phyloP scores from a whole-genome alignment of 2,797 vertebrate genomes.

The Clarias platycephalus region DNA sequence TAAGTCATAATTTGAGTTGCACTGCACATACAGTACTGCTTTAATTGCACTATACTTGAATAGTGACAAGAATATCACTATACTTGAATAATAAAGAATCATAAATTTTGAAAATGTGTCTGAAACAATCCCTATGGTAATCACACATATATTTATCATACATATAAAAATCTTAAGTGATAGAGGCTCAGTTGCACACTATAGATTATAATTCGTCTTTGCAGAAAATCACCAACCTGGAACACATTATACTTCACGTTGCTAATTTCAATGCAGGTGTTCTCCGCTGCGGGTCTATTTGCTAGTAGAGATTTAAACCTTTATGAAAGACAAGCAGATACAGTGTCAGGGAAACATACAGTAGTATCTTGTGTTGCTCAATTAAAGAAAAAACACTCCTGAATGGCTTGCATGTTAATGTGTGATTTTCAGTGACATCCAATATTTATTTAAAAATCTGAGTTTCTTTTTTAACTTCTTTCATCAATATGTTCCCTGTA shows the following conservation, averaged over 20 bases:
- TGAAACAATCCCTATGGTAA: neutral
- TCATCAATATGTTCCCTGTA: neutral
- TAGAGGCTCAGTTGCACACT: neutral
- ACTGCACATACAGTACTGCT: no score
- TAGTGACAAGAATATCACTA: no score
- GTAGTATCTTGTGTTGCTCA: neutral
- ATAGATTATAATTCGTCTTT: neutral
- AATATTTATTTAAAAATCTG: neutral
- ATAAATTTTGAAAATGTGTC: neutral
- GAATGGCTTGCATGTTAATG: neutral
- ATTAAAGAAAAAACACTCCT: neutral
- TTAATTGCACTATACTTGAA: no score
- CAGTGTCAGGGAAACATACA: slow-evolving; percentile 16
- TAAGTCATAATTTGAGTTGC: no score
- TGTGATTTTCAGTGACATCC: neutral
- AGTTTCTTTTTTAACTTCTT: neutral
- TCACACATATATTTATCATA: neutral
- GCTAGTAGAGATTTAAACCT: slow-evolving; percentile 95
- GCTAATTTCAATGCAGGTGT: slow-evolving; percentile 96
- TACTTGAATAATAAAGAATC: no score
- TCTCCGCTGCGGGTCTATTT: slow-evolving; percentile 89
- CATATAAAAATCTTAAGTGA: neutral
- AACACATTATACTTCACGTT: slow-evolving; percentile 98
- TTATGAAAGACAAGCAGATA: slow-evolving; percentile 12
- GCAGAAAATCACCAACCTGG: slow-evolving; percentile 77